Evolutionary conservation across 2,797 vertebrate genomes (phyloP).

Genomic region (Perodicticus potto): DNA sequence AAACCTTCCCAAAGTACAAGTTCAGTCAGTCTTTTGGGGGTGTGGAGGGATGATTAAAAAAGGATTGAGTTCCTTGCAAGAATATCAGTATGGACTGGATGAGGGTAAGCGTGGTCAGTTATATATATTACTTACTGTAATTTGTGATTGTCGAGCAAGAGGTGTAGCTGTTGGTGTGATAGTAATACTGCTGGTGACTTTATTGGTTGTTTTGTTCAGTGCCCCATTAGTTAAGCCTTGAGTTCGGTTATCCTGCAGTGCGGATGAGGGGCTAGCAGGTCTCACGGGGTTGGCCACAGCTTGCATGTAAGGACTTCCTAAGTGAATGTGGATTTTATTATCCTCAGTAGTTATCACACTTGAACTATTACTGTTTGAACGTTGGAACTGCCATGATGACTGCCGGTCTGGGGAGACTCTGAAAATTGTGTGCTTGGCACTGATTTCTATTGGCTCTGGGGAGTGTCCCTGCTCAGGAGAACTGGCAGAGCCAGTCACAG

Average conservation of each 20-base stretch:
- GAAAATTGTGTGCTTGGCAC: constrained; percentile 93
- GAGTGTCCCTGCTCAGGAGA: constrained; percentile 92
- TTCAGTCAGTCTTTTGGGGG: constrained; percentile 86
- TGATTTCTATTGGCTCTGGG: constrained; percentile 92
- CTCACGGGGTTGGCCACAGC: constrained; percentile 91
- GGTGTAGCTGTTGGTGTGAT: constrained; percentile 96
- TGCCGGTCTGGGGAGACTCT: constrained; percentile 96
- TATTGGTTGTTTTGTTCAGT: constrained; percentile 92
- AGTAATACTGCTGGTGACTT: constrained; percentile 99
- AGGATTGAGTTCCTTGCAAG: constrained; percentile 85
- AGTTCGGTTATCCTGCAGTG: constrained; percentile 93
- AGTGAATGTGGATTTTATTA: constrained; percentile 99
- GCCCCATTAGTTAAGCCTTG: constrained; percentile 91
- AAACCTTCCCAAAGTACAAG: constrained; percentile 90
- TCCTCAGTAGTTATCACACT: constrained; percentile 99
- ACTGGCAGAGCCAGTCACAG: constrained; percentile 90
- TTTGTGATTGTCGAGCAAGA: constrained; percentile 96
- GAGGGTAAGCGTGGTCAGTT: constrained; percentile 90
- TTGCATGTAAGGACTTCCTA: constrained; percentile 96
- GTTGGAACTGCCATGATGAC: constrained; percentile 95
- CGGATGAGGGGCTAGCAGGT: constrained; percentile 89
- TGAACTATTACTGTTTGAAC: constrained; percentile 95
- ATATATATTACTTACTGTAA: constrained; percentile 99
- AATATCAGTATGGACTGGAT: constrained; percentile 86
- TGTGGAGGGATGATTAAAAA: constrained; percentile 83